Evolutionary conservation across 2,797 vertebrate species (phyloP).

Genomic region (Nyctalus aviator): DNA sequence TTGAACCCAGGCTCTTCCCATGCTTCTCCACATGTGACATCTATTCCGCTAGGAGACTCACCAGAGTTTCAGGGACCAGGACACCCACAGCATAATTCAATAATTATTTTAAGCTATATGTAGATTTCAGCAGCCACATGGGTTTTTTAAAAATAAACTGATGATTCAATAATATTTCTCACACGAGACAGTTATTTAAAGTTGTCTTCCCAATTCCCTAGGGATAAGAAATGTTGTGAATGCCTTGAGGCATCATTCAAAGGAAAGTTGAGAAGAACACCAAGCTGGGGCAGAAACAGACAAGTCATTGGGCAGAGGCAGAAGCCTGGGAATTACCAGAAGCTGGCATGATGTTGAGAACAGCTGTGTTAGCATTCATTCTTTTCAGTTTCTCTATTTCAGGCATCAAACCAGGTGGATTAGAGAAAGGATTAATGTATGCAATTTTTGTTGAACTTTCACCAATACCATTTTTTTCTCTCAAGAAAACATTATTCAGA

Average conservation of each 20-base stretch:
- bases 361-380: not conserved
- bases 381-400: not conserved
- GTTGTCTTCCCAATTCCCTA: not conserved
- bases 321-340: not conserved
- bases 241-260: not conserved
- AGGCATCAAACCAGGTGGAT: not conserved
- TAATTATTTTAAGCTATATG: not conserved
- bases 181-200: not conserved
- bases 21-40: not conserved
- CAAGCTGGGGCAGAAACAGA: not conserved
- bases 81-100: not conserved
- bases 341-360: not conserved
- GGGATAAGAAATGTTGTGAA: not conserved
- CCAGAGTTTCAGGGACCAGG: not conserved
- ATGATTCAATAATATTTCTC: conserved; percentile 20
- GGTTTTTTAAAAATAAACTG: conserved; percentile 8
- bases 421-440: not conserved
- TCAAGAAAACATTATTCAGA: conserved; percentile 47
- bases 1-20: not conserved
- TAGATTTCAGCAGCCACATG: not conserved
- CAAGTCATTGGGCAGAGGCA: not conserved
- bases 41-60: not conserved
- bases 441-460: conserved; percentile 36
- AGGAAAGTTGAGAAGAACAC: not conserved
- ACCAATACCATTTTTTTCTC: not conserved